Base-by-base conservation (phyloP, 1,140 invertebrate genomes). In the Drosophila littoralis region DNA sequence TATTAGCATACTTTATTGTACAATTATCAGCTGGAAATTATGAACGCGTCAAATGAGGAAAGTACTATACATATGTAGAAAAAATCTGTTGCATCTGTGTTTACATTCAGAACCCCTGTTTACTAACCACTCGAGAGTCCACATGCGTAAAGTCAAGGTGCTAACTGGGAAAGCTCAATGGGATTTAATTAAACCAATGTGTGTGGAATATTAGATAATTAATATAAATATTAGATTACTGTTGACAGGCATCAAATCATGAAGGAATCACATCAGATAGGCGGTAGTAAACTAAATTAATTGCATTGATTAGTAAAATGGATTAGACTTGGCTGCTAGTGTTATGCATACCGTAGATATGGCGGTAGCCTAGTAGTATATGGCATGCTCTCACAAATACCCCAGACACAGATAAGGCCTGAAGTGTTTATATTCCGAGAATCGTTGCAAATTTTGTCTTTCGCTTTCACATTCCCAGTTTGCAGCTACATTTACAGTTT, bases 1-100 rank as follows among this genome's bases (percentile, higher is more conserved):
- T 90, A 80, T 82, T 83, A 85, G 63, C 79, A 86, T 60, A 79
- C 60, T 90, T 76, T 42, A 79, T 45, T 40, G 22, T 5, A 28
- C 42, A 75, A 80, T 75, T 78, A 84, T 88, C 82, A 85, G 58
- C 60, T 55, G 38, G 13, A 40, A 43, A 57, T 69, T 33, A 28
- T 38, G 12, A 9, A 12, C 45, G 15, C 13, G 22, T 64, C 33
- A n/a, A 38, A 15, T n/a, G 15, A 28, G 38, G 17, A 32, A 33
- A 8, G 7, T 32, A 43, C 12, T 6, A 54, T 9, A 35, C 2
- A 43, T 15, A 35, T 7, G 2, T 40, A 40, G 1, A 40, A 46
- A 15, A 28, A 38, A 58, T 72, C 36, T 36, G n/a, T 52, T 67
- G 38, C 35, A 28, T 35, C 36, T 17, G n/a, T 59, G 32, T 68